Evolutionary conservation across 2,888 invertebrate genomes (phyloP).

Genomic region (Parthenolecanium corni): DNA sequence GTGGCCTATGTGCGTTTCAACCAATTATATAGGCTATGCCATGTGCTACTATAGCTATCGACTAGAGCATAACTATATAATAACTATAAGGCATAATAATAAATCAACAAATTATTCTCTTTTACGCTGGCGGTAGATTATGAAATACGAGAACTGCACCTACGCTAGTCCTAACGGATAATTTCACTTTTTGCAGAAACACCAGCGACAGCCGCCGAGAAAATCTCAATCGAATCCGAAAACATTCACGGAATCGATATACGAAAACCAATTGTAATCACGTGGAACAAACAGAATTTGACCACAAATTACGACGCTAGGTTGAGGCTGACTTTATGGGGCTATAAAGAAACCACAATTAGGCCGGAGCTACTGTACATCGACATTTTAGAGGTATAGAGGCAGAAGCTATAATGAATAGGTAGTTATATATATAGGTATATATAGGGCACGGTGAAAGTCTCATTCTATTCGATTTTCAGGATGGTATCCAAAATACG

Average conservation of each 20-base stretch:
- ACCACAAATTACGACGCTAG: conserved; percentile 65
- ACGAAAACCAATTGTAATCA: conserved; percentile 61
- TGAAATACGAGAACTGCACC: no score
- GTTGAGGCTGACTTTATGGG: conserved; percentile 75
- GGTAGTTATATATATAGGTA: neutral
- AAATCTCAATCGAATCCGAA: conserved; percentile 59
- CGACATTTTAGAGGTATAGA: conserved; percentile 55
- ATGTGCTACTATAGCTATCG: no score
- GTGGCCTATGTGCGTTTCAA: no score
- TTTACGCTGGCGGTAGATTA: no score
- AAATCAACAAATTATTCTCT: no score
- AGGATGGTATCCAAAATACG: conserved; percentile 46
- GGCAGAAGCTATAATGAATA: neutral
- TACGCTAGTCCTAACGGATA: no score
- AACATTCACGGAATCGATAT: conserved; percentile 31
- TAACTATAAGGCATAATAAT: no score
- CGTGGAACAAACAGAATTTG: conserved; percentile 76
- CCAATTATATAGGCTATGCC: no score
- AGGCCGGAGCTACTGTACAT: conserved; percentile 70
- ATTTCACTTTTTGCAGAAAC: conserved; percentile 55
- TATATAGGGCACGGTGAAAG: no score
- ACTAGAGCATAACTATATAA: no score
- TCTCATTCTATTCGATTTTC: conserved; percentile 27
- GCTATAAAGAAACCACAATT: conserved; percentile 74
- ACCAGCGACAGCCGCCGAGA: conserved; percentile 73